Evolutionary conservation across 2,113 vertebrate species (phyloP), one percentile per base, ranked within the genome.

Genomic region (Callopanchax toddi): DNA sequence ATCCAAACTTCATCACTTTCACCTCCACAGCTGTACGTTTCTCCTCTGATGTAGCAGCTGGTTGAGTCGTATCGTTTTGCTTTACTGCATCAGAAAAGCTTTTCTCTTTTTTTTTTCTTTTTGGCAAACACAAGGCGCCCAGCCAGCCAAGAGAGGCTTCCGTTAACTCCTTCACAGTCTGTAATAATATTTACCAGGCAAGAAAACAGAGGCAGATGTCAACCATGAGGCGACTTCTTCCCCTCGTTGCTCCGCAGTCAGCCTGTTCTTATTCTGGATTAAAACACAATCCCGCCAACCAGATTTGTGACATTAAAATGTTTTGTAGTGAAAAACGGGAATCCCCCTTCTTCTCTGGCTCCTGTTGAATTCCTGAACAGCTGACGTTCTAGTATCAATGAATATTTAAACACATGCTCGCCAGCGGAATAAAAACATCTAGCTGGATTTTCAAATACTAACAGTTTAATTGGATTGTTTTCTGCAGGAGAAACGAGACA

Each of bases 111-210:
- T 82, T 70, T 7, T 9, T 32, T 32, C 10, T 32, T 9, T 52
- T 81, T 83, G 75, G 77, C 83, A 84, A 79, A 75, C 55, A 66
- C 67, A 81, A 69, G 74, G 74, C 51, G 60, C 64, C 52, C 59
- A 53, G 64, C 16, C 60, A 70, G 79, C 84, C 82, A 83, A 79
- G 50, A 73, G 57, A 69, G 74, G 67, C 72, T 85, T 87, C 74
- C 58, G 79, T 76, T 53, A 65, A 77, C 71, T 88, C 43, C 74
- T 83, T 86, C 55, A 21, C 76, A 80, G 74, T 49, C 79, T 87
- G 83, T 75, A 81, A 88, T 82, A 86, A 87, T 90, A 86, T 89
- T 87, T 87, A 88, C 81, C 76, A 82, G 76, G 64, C 78, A 52
- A 13, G n/a, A n/a, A n/a, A n/a, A n/a, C n/a, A n/a, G n/a, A n/a